Base-by-base conservation (phyloP, 2,113 vertebrate genomes). In the Mionectes macconnelli region DNA sequence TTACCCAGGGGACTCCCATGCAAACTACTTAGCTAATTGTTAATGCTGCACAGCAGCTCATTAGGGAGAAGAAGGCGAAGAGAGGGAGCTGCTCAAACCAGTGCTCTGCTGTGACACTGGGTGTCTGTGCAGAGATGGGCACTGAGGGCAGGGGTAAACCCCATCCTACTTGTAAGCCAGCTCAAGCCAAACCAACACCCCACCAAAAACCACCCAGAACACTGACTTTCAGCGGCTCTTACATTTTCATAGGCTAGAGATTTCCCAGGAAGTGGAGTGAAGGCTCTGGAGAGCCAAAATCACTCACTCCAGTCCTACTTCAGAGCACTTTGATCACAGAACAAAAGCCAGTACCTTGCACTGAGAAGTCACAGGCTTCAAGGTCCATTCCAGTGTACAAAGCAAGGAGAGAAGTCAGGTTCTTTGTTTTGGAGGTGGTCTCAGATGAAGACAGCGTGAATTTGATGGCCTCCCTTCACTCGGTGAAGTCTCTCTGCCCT, bases 311-410 rank as follows among this genome's bases (percentile, higher is more conserved):
- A 80, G 67, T 21, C 47, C 64, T 33, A 18, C n/a, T 33, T 73
- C 62, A 79, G 49, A 73, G n/a, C 19, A 14, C 27, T 57, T 12
- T 62, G 67, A 78, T 22, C 52, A 87, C 63, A 67, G 55, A 86
- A 87, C 50, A 37, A n/a, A 79, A 95, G 33, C 18, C 22, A 30
- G 91, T 98, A 98, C 98, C 98, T 98, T 97, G 95, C 83, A 95
- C 67, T 87, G 93, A 96, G 96, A 97, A 96, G 94, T 93, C 82
- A 78, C 67, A 47, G 90, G 84, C 80, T 94, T 94, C 39, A 62
- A 98, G 97, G 96, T 98, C 97, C 98, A 98, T 98, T 97, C 97
- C 97, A 97, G 95, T 27, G 70, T 56, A 72, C 93, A 85, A 70
- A 79, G 72, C 68, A 30, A 68, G 87, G 63, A 89, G 84, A 90